Percentiles rank a stretch among this genome's conserved stretches.
Conservation (phyloP, 2,113 vertebrate genomes). For the Himantopus leucocephalus region DNA sequence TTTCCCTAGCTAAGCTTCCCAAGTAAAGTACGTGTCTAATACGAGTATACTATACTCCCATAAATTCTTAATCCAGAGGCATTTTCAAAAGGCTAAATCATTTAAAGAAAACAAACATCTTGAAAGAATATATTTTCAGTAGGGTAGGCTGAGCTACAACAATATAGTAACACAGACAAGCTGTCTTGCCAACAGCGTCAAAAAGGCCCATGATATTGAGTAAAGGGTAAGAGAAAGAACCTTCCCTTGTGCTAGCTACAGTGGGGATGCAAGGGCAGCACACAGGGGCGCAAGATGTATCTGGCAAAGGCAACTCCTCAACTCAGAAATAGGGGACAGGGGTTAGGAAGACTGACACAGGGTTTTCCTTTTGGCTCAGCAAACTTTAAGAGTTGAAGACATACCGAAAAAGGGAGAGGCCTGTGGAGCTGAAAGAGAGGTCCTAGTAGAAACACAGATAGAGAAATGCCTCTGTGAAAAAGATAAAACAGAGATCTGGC, state of each 20-base stretch:
- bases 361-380: background rate
- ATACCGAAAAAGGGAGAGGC: background rate
- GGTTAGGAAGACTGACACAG: background rate
- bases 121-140: slow-evolving; percentile 34
- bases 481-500: background rate
- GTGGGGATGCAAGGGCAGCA: background rate
- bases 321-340: background rate
- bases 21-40: background rate
- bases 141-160: background rate
- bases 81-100: slow-evolving; percentile 18
- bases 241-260: background rate
- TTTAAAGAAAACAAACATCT: slow-evolving; percentile 48
- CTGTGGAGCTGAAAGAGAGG: background rate
- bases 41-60: background rate
- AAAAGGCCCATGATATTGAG: background rate
- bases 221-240: background rate
- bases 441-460: background rate
- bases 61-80: slow-evolving; percentile 27
- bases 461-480: background rate
- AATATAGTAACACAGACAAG: slow-evolving; percentile 36
- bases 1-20: background rate
- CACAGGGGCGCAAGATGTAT: fast-evolving
- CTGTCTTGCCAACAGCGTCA: background rate
- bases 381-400: background rate
- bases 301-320: background rate